These are phyloP conservation scores for Busseola fusca DNA, from an alignment of 2,888 invertebrate genomes.

Conservation along the genomic window DNA sequence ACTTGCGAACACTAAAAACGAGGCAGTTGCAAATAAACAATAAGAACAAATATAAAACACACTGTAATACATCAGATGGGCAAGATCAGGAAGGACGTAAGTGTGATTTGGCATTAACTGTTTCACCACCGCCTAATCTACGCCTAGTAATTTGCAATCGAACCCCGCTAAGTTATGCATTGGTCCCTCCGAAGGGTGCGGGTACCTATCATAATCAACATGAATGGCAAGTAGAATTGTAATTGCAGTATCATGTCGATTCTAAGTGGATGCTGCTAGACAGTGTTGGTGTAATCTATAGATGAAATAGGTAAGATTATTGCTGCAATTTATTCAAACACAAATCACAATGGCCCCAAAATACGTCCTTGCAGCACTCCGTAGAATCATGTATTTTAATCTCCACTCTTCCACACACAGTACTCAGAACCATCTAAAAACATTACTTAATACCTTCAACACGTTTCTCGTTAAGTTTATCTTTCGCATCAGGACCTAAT, in stretches of 20 bases:
- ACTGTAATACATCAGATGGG: background rate
- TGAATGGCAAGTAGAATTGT: constrained; percentile 38
- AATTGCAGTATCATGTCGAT: constrained; percentile 33
- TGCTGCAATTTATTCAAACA: background rate
- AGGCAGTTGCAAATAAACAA: background rate
- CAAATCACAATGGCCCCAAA: background rate
- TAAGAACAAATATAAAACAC: background rate
- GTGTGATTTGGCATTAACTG: constrained; percentile 5
- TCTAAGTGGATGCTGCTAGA: constrained; percentile 1
- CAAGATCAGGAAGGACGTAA: background rate
- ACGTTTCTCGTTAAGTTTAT: constrained; percentile 63
- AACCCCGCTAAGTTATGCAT: constrained; percentile 49
- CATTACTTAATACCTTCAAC: constrained; percentile 60
- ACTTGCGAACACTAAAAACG: background rate
- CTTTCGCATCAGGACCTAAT: constrained; percentile 63
- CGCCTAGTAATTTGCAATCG: constrained; percentile 48
- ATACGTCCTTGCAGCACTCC: constrained; percentile 11
- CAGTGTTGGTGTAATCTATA: background rate
- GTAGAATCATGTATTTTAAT: constrained; percentile 14
- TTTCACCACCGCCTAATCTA: constrained; percentile 22
- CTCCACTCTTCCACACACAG: constrained; percentile 11
- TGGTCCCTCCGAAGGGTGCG: constrained; percentile 21
- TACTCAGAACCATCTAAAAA: constrained; percentile 49
- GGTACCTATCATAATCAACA: constrained; percentile 35
- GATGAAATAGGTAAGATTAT: background rate